Base-by-base conservation (phyloP, 1,140 invertebrate species). In the Diorhabda sublineata region DNA sequence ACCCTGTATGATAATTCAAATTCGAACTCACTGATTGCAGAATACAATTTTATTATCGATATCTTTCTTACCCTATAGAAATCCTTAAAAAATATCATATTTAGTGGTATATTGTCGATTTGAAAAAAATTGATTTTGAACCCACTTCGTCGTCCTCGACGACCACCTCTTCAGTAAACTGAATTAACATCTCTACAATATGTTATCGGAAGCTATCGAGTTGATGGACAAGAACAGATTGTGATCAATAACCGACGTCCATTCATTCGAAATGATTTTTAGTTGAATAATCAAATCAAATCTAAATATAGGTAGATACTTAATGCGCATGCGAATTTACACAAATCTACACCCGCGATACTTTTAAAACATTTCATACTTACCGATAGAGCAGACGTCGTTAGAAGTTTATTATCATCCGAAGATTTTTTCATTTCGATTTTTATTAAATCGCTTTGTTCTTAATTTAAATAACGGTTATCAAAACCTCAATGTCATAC, bases 221-320 rank as follows among this genome's bases (percentile, higher is more conserved):
- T 26, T 52, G 47, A 52, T 52, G 47, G 47, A 52, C 47, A 52
- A 52, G 4, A 4, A 6, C n/a, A n/a, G 47, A 8, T 52, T 52
- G n/a, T 52, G n/a, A 52, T 52, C 47, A 52, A 52, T 52, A 52
- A 52, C 2, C 47, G 47, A 6, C n/a, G 47, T 52, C 47, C 47
- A 52, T 52, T 3, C 47, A 52, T 6, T 52, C 47, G 47, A 8
- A n/a, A n/a, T 52, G 47, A n/a, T 52, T 52, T 26, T 52, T 52
- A 52, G 47, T 52, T 52, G 47, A 52, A 52, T 52, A 52, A 52
- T 52, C 47, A 52, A 52, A 52, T 52, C n/a, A 52, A 52, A n/a
- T n/a, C 47, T 52, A 52, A 52, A 52, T 52, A 52, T 52, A 52
- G 47, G 6, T 52, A 26, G 26, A 26, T 26, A 26, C 26, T 26